Evolutionary conservation across 2,797 vertebrate genomes (phyloP), one percentile per base, ranked within the genome.

Genomic region (Sus cebifrons): DNA sequence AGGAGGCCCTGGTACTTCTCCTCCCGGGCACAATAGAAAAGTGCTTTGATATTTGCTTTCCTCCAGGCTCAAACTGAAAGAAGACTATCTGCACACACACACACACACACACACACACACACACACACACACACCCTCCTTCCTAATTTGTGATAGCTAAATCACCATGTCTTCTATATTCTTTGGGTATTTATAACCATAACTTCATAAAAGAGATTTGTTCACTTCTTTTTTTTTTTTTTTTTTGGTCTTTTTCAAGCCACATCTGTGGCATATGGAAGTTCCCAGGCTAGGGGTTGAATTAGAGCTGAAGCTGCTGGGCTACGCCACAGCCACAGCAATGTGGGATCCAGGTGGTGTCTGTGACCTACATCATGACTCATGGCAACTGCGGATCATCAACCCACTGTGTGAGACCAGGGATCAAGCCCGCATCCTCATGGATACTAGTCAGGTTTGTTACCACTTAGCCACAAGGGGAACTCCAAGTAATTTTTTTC

Each of bases 131-230:
- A 60, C 32, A 70, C 5, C 78, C 64, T 86, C 17, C 70, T 32
- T 84, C 65, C 4, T 85, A 14, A 1, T 11, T 29, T 20, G 2
- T 54, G 36, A 79, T 88, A n/a, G 18, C 27, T 70, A 95, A 75
- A 65, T 77, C n/a, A 86, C 52, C 14, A 16, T 27, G 52, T 52
- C 29, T 36, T 93, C 6, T 62, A 21, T 58, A 29, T 90, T 32
- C n/a, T 91, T 88, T 89, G 70, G 15, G 17, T n/a, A 75, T 95
- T 90, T 92, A 5, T 86, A 90, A 75, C 62, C 32, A 52, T 85
- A 67, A 23, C 18, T 82, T 60, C n/a, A 17, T 92, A 23, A 93
- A 84, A 89, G 11, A 92, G 3, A 85, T 90, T 70, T 88, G 11
- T 78, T 96, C 64, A 70, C 20, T 27, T 88, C 40, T 49, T 49